phyloP scores from a whole-genome alignment of 2,797 vertebrate species.

The Melanitta fusca region DNA sequence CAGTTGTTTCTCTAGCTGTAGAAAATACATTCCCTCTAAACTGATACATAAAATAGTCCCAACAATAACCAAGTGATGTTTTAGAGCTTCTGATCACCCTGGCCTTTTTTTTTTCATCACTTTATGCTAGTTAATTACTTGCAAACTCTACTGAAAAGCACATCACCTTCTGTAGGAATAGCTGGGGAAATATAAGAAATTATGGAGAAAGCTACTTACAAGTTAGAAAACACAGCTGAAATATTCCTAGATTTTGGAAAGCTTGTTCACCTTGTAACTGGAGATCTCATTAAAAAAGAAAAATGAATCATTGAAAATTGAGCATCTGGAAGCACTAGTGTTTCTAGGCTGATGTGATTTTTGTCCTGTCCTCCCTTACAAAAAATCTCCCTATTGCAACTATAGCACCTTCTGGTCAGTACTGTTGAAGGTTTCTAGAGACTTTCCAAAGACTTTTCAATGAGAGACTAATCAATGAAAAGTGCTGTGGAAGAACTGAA shows the following conservation, averaged over 20 bases:
- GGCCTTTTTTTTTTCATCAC: background rate
- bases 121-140: background rate
- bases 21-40: background rate
- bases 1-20: background rate
- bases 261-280: background rate
- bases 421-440: background rate
- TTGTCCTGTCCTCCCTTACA: background rate
- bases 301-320: background rate
- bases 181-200: background rate
- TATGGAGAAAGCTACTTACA: background rate
- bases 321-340: background rate
- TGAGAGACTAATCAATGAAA: background rate
- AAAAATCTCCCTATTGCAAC: background rate
- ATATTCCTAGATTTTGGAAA: background rate
- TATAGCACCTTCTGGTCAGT: background rate
- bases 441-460: background rate
- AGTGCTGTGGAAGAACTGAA: background rate
- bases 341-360: background rate
- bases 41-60: background rate
- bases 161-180: background rate
- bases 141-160: background rate
- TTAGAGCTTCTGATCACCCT: background rate
- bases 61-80: background rate
- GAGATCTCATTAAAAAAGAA: background rate
- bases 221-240: background rate